Evolutionary conservation across 2,888 invertebrate species (phyloP).

Genomic region (Drosophila affinis): DNA sequence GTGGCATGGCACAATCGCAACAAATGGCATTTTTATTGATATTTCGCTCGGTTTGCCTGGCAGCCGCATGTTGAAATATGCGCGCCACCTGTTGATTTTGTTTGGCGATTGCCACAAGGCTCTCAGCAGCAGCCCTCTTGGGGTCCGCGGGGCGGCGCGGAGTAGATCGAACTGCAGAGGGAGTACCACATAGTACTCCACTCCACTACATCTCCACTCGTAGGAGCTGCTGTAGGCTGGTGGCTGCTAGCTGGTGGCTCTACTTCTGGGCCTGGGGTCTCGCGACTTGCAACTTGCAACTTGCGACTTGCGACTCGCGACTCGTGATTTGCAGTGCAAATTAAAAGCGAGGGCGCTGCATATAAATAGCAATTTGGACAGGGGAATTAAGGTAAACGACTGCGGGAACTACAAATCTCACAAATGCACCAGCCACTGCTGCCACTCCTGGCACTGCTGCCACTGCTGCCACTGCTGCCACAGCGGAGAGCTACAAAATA

Average conservation of each 20-base stretch:
- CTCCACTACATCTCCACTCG: background rate
- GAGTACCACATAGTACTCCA: constrained; percentile 7
- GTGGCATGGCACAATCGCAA: constrained; percentile 71
- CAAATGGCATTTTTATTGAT: constrained; percentile 80
- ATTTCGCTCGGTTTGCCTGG: constrained; percentile 71
- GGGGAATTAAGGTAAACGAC: constrained; percentile 75
- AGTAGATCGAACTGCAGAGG: background rate
- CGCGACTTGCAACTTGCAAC: background rate
- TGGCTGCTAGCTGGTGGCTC: background rate
- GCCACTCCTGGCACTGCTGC: too few relatives aligned
- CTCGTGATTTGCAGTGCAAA: constrained; percentile 75
- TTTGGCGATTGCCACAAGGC: constrained; percentile 55
- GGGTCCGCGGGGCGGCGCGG: background rate
- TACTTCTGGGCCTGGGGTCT: constrained; percentile 2
- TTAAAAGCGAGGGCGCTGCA: constrained; percentile 77
- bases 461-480: too few relatives aligned
- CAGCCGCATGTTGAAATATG: constrained; percentile 76
- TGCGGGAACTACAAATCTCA: constrained; percentile 42
- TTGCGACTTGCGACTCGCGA: constrained; percentile 1
- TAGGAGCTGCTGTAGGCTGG: constrained; percentile 15
- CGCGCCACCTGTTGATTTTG: constrained; percentile 76
- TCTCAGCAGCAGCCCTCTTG: background rate
- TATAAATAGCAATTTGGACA: constrained; percentile 77
- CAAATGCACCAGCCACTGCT: too few relatives aligned
- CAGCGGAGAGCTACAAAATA: constrained; percentile 10